phyloP scores from a whole-genome alignment of 2,888 invertebrate genomes.

The Melipona bicolor region DNA sequence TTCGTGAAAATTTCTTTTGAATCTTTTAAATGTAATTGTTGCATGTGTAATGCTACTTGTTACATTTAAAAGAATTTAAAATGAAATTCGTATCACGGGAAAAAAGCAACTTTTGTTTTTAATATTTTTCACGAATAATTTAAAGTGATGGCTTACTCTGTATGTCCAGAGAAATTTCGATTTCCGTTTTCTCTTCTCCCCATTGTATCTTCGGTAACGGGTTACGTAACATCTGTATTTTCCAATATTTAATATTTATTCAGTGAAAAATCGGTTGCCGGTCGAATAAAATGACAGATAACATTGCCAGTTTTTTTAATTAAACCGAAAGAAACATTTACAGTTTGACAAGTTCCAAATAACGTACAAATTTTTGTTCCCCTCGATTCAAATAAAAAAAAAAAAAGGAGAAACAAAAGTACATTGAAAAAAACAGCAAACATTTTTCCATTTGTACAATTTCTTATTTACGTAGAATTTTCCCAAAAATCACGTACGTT shows the following conservation, averaged over 20 bases:
- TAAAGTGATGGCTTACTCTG: neutral
- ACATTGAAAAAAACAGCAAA: neutral
- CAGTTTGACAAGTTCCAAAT: neutral
- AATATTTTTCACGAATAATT: too few species aligned
- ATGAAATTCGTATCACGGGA: too few species aligned
- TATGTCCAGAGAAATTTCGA: neutral
- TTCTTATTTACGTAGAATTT: neutral
- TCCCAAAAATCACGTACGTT: neutral
- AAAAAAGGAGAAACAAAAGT: neutral
- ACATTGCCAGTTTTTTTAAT: neutral
- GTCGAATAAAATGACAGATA: neutral
- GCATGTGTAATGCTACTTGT: too few species aligned
- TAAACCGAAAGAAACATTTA: neutral
- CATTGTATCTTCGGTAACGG: neutral
- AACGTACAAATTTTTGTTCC: neutral
- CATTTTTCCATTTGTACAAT: neutral
- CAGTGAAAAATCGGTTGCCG: neutral
- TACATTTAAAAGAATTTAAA: too few species aligned
- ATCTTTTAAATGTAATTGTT: too few species aligned
- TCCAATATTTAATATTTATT: constrained; percentile 11
- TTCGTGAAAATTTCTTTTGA: too few species aligned
- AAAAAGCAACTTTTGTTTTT: too few species aligned
- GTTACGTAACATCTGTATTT: neutral
- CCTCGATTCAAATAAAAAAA: neutral
- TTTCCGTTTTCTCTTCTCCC: neutral